phyloP scores from a whole-genome alignment of 1,140 invertebrate genomes.

The Hestina assimilis region DNA sequence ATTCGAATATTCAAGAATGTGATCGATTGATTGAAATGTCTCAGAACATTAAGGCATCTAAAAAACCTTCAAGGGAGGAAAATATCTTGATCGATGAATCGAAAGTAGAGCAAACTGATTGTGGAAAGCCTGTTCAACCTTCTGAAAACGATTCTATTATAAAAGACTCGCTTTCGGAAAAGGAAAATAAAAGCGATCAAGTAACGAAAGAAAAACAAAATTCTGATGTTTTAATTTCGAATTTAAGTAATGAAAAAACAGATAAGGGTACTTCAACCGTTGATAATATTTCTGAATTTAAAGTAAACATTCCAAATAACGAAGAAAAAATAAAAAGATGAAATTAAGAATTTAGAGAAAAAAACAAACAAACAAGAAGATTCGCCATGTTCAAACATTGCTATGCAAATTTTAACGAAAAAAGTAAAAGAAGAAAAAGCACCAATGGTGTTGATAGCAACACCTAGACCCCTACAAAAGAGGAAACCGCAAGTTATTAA shows the following conservation, averaged over 20 bases:
- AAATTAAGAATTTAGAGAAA: not conserved
- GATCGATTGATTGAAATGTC: too few species aligned
- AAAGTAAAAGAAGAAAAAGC: constrained; percentile 78
- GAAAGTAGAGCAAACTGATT: too few species aligned
- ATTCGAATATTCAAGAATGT: too few species aligned
- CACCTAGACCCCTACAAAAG: constrained; percentile 80
- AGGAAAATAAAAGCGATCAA: too few species aligned
- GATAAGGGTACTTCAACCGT: not conserved
- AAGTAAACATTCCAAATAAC: not conserved
- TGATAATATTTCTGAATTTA: not conserved
- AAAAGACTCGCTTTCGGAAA: too few species aligned
- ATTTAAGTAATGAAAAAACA: not conserved
- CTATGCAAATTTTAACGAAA: constrained; percentile 15
- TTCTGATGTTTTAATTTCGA: too few species aligned
- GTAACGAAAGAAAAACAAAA: too few species aligned
- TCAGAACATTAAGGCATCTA: too few species aligned
- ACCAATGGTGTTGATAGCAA: constrained; percentile 77
- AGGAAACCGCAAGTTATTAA: constrained; percentile 61
- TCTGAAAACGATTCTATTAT: too few species aligned
- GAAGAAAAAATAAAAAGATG: not conserved
- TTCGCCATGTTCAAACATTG: not conserved
- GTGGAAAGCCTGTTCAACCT: too few species aligned
- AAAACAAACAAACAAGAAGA: not conserved
- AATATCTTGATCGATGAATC: too few species aligned
- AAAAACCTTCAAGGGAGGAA: too few species aligned